Evolutionary conservation across 2,113 vertebrate species (phyloP).

Genomic region (Anser cygnoides): DNA sequence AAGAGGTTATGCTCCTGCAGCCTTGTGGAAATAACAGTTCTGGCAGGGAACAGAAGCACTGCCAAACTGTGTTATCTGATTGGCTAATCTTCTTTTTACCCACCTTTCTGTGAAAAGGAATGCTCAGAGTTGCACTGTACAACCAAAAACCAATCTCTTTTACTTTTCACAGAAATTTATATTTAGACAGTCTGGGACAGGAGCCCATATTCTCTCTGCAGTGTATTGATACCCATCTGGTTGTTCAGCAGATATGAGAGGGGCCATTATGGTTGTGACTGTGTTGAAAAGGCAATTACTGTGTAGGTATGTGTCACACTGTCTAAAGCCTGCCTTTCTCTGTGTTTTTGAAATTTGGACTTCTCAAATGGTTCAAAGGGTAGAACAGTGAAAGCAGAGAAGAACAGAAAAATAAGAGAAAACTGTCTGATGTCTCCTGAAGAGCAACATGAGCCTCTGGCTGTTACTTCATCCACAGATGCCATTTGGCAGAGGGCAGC

Average conservation of each 20-base stretch:
- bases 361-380: not conserved
- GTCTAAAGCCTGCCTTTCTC: not conserved
- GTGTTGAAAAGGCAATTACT: not conserved
- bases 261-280: not conserved
- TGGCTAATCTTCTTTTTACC: not conserved
- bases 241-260: not conserved
- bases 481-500: not conserved
- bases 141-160: not conserved
- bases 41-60: not conserved
- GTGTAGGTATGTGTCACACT: not conserved
- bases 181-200: not conserved
- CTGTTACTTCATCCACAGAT: not conserved
- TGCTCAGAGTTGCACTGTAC: not conserved
- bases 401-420: slow-evolving; percentile 17
- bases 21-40: not conserved
- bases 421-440: not conserved
- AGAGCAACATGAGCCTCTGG: not conserved
- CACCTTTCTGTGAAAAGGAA: not conserved
- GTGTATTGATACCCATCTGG: not conserved
- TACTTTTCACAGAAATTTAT: not conserved
- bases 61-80: not conserved
- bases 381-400: slow-evolving; percentile 25
- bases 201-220: not conserved
- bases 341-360: not conserved
- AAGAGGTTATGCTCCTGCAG: not conserved